Conservation (phyloP, 2,797 vertebrate genomes). For the Hoplostethus mediterraneus region DNA sequence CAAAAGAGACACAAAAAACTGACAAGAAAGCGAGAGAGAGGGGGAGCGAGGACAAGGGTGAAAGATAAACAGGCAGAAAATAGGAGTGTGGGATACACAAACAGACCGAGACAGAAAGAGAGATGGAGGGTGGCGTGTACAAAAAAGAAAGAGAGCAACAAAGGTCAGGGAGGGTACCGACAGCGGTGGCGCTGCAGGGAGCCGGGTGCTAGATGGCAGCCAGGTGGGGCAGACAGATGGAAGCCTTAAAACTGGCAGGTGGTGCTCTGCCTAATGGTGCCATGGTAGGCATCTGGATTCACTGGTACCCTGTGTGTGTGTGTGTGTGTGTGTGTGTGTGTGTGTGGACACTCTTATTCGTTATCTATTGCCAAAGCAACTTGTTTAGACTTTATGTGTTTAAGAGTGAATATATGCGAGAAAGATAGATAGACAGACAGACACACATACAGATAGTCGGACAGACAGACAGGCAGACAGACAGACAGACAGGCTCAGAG, state of each 20-base stretch:
- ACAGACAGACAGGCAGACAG: neutral
- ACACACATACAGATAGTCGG: no score
- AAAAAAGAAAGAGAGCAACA: conserved; percentile 40
- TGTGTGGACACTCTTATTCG: no score
- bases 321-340: conserved; percentile 10
- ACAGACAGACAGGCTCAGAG: no score
- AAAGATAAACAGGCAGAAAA: conserved; percentile 35
- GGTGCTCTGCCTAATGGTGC: conserved; percentile 60
- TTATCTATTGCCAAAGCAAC: neutral
- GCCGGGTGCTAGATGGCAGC: conserved; percentile 49
- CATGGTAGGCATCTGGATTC: conserved; percentile 64
- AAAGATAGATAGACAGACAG: no score
- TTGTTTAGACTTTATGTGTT: no score
- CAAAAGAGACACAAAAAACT: neutral
- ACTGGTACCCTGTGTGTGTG: conserved; percentile 13
- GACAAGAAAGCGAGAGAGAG: neutral
- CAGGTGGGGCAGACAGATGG: conserved; percentile 72
- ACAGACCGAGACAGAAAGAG: conserved; percentile 19
- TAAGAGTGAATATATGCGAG: no score
- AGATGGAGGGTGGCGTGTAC: conserved; percentile 7
- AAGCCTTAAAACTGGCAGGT: conserved; percentile 64
- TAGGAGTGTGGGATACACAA: conserved; percentile 21
- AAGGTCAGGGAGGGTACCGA: conserved; percentile 66
- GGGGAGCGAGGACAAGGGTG: conserved; percentile 6
- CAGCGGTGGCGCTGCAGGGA: conserved; percentile 61